Evolutionary conservation across 1,140 invertebrate genomes (phyloP).

Genomic region (Nixonia krombeini): DNA sequence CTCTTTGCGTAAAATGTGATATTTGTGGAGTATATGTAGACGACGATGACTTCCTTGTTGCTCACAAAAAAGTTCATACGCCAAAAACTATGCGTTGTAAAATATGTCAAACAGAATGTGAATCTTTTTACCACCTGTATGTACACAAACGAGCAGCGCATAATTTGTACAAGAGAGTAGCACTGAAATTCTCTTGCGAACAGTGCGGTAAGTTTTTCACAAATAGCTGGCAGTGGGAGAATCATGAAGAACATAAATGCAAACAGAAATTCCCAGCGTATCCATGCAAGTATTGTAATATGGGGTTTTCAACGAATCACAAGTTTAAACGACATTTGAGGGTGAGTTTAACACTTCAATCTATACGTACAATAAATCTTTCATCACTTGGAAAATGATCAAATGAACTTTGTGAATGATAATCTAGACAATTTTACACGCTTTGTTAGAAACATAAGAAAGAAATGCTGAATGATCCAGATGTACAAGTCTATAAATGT

Average conservation of each 20-base stretch:
- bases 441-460: conserved; percentile 52
- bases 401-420: not conserved
- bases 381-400: not conserved
- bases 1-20: conserved; percentile 35
- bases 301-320: conserved; percentile 42
- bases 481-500: conserved; percentile 43
- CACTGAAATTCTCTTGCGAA: conserved; percentile 49
- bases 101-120: conserved; percentile 38
- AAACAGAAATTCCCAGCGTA: conserved; percentile 40
- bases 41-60: conserved; percentile 29
- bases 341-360: conserved; percentile 18
- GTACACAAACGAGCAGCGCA: conserved; percentile 43
- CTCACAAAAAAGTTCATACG: conserved; percentile 45
- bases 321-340: conserved; percentile 48
- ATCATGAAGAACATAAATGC: conserved; percentile 45
- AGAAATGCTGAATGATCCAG: conserved; percentile 51
- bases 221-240: conserved; percentile 49
- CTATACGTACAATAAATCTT: conserved; percentile 7
- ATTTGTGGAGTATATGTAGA: conserved; percentile 44
- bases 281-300: conserved; percentile 49
- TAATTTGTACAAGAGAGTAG: conserved; percentile 44
- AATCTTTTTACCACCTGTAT: conserved; percentile 50
- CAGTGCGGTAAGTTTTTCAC: conserved; percentile 53
- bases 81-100: conserved; percentile 34
- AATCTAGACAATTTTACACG: too few relatives aligned